These are phyloP conservation scores for Tetranychus urticae DNA, from an alignment of 1,140 invertebrate genomes.

Conservation along the genomic window DNA sequence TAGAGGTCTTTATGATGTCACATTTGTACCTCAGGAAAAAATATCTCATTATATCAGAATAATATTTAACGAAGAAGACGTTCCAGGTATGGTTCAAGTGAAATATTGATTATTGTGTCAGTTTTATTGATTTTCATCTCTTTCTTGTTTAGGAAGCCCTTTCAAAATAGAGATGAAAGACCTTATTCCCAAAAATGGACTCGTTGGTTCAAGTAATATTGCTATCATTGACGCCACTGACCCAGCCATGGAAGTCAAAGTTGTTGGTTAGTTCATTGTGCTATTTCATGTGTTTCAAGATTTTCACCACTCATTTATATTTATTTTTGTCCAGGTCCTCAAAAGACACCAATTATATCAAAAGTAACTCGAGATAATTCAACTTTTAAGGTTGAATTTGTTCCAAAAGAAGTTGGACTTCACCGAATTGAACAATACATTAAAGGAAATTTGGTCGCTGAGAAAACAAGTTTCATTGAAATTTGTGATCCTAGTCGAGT, in stretches of 20 bases:
- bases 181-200: constrained; percentile 17
- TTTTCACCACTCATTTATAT: neutral
- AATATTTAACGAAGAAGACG: constrained; percentile 80
- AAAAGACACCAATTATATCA: constrained; percentile 19
- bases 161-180: constrained; percentile 38
- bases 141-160: constrained; percentile 41
- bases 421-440: constrained; percentile 32
- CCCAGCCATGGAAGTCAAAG: constrained; percentile 22
- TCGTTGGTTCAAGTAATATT: constrained; percentile 29
- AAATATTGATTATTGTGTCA: neutral
- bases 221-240: constrained; percentile 33
- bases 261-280: constrained; percentile 19
- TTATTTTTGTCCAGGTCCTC: neutral
- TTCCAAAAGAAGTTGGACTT: constrained; percentile 21
- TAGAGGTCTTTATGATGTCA: constrained; percentile 79
- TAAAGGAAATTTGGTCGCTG: constrained; percentile 28
- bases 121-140: neutral
- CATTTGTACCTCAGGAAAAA: constrained; percentile 71
- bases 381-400: neutral
- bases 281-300: neutral
- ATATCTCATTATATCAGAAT: constrained; percentile 83
- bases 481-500: constrained; percentile 63
- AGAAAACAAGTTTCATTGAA: constrained; percentile 41
- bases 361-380: neutral
- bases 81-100: constrained; percentile 32